phyloP scores from a whole-genome alignment of 1,140 invertebrate genomes.

The Hypsibius dujardini region DNA sequence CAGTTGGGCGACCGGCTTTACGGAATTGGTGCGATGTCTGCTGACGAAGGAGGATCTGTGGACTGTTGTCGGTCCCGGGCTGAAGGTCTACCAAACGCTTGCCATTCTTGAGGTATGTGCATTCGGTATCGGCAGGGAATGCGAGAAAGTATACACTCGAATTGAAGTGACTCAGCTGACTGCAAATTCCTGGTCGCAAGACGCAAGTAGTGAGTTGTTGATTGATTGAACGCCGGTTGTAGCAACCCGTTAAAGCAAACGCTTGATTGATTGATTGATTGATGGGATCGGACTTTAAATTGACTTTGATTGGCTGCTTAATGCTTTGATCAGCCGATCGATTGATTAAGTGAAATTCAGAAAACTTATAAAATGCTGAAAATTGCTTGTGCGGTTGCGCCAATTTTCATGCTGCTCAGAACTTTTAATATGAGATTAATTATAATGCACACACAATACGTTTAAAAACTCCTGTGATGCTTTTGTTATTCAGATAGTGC shows the following conservation, averaged over 20 bases:
- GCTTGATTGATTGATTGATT: constrained; percentile 19
- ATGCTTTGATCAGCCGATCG: constrained; percentile 19
- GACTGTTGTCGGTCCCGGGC: constrained; percentile 44
- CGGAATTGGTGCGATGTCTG: not conserved
- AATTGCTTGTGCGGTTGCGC: constrained; percentile 20
- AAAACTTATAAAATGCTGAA: constrained; percentile 18
- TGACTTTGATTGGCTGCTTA: constrained; percentile 17
- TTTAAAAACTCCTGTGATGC: not conserved
- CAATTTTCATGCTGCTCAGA: constrained; percentile 21
- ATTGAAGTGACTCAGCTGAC: not conserved
- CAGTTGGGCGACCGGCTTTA: not conserved
- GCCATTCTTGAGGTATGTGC: constrained; percentile 58
- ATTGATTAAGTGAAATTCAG: not conserved
- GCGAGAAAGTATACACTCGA: too few relatives aligned
- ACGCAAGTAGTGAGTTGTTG: not conserved
- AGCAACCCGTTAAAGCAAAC: too few relatives aligned
- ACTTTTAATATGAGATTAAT: too few relatives aligned
- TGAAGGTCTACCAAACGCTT: constrained; percentile 74
- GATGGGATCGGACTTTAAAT: constrained; percentile 14
- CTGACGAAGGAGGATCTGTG: constrained; percentile 37
- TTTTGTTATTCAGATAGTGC: constrained; percentile 48
- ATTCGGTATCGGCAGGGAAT: not conserved
- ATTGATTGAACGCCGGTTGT: not conserved
- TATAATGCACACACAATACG: too few relatives aligned
- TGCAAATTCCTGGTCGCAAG: not conserved